These are phyloP conservation scores for Hydrozoanthus gracilis DNA, from an alignment of 92 coral and sea anemone genomes.

Conservation along the genomic window DNA sequence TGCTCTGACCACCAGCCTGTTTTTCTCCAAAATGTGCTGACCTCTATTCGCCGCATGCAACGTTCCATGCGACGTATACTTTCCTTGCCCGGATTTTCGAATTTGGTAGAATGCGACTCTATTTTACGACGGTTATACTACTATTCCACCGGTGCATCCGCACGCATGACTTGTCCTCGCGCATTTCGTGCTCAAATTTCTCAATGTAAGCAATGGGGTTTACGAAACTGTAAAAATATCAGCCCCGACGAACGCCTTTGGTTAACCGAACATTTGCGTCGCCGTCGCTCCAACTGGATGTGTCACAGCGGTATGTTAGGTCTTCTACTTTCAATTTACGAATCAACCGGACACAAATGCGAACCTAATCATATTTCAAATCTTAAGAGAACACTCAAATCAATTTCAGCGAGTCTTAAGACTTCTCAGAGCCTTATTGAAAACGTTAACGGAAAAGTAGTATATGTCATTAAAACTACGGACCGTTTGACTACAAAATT, in stretches of 20 bases:
- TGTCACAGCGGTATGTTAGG: constrained; percentile 48
- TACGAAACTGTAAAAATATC: constrained; percentile 2
- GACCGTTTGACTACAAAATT: neutral
- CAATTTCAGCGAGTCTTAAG: neutral
- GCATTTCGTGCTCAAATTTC: neutral
- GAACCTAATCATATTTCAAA: constrained; percentile 27
- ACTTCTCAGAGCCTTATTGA: neutral
- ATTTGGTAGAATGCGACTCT: constrained; percentile 52
- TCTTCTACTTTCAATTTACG: constrained; percentile 1
- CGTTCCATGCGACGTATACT: neutral
- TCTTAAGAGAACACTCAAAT: constrained; percentile 19
- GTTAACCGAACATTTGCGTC: neutral
- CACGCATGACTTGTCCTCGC: constrained; percentile 47
- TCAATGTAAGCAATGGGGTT: constrained; percentile 47
- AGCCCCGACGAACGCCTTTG: constrained; percentile 20
- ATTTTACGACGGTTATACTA: constrained; percentile 27
- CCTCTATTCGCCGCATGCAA: constrained; percentile 10
- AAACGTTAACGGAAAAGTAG: constrained; percentile 33
- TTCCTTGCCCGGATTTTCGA: constrained; percentile 36
- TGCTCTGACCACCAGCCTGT: neutral
- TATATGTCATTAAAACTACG: constrained; percentile 29
- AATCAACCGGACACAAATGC: constrained; percentile 26
- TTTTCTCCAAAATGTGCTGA: neutral
- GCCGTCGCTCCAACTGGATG: neutral
- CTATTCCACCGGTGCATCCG: constrained; percentile 32